Evolutionary conservation across 2,113 vertebrate genomes (phyloP).

Genomic region (Gymnorhina tibicen): DNA sequence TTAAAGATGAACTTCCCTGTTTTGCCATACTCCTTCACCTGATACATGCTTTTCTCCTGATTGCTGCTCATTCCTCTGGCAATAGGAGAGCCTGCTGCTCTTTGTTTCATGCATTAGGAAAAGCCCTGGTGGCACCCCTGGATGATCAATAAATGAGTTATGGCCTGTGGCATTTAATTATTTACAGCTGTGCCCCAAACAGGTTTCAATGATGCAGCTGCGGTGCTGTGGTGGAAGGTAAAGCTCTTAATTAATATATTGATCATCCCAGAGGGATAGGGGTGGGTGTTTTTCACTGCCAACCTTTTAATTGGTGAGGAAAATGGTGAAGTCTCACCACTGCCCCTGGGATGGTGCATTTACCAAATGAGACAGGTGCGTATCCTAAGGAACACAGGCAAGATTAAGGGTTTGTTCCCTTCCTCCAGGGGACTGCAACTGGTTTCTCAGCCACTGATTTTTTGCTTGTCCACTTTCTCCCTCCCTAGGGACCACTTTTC

Average conservation of each 20-base stretch:
- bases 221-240: not conserved
- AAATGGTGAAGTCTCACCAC: rapidly evolving
- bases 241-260: not conserved
- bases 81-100: not conserved
- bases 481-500: not conserved
- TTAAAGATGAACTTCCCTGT: not conserved
- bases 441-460: not conserved
- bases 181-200: not conserved
- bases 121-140: not conserved
- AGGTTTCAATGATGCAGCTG: not conserved
- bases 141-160: not conserved
- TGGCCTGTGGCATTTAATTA: not conserved
- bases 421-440: not conserved
- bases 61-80: not conserved
- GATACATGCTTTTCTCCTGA: not conserved
- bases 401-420: not conserved
- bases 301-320: not conserved
- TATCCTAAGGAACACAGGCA: rapidly evolving
- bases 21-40: not conserved
- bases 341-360: not conserved
- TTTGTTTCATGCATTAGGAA: not conserved
- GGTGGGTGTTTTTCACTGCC: not conserved
- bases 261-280: rapidly evolving
- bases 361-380: not conserved
- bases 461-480: not conserved